These are phyloP conservation scores for Engraulis encrasicolus DNA, from an alignment of 2,113 vertebrate species.

Conservation along the genomic window DNA sequence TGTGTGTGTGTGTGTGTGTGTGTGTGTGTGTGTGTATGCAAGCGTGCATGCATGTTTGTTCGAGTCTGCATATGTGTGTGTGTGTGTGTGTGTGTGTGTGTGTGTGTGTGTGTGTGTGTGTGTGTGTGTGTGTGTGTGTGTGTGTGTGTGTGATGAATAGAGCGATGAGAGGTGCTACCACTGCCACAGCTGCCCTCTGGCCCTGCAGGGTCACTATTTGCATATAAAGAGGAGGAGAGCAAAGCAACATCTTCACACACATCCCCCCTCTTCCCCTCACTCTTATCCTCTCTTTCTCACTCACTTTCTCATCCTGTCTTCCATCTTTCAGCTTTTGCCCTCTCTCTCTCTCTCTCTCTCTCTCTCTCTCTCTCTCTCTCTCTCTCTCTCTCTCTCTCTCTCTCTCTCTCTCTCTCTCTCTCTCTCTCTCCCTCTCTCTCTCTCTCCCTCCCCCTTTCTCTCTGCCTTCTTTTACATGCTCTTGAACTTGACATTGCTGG, in stretches of 20 bases:
- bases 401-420: neutral
- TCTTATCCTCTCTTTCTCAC: neutral
- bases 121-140: neutral
- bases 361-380: neutral
- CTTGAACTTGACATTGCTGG: slow-evolving; percentile 2
- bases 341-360: neutral
- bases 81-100: neutral
- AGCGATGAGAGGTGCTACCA: neutral
- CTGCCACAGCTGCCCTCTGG: neutral
- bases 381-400: neutral
- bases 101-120: slow-evolving; percentile 16
- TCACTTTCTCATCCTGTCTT: neutral
- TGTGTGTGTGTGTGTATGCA: neutral
- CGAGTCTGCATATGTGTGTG: too few relatives aligned
- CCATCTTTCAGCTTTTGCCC: neutral
- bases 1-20: neutral
- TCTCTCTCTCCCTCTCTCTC: neutral
- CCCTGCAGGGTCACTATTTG: neutral
- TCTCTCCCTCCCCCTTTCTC: neutral
- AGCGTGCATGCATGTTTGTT: too few relatives aligned
- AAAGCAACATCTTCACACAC: neutral
- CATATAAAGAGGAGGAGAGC: slow-evolving; percentile 10
- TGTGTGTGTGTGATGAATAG: neutral
- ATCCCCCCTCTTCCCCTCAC: neutral
- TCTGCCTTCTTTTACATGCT: neutral